These are phyloP conservation scores for Drosophila ambigua DNA, from an alignment of 1,140 invertebrate genomes.

Conservation along the genomic window DNA sequence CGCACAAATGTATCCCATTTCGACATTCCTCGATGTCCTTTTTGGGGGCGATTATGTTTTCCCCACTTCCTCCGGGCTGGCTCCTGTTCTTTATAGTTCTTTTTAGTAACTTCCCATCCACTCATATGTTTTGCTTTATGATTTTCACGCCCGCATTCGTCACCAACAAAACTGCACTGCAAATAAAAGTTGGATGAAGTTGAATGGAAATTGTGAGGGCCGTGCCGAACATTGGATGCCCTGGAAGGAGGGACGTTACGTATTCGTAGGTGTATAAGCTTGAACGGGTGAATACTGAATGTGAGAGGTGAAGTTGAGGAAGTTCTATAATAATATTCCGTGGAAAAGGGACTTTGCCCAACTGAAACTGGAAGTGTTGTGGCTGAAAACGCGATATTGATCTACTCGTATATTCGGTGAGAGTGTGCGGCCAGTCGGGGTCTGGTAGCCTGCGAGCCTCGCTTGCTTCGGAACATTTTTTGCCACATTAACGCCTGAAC, in stretches of 20 bases:
- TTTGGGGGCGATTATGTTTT: constrained; percentile 13
- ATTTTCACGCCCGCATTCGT: constrained; percentile 59
- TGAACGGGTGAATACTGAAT: too few species aligned
- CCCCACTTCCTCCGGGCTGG: neutral
- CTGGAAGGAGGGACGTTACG: neutral
- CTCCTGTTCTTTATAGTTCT: constrained; percentile 47
- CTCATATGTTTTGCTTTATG: constrained; percentile 74
- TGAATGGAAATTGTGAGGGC: neutral
- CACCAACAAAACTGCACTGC: constrained; percentile 46
- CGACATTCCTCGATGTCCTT: constrained; percentile 5
- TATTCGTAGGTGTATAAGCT: too few species aligned
- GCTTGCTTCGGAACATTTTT: constrained; percentile 63
- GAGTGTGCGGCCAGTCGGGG: neutral
- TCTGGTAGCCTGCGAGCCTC: neutral
- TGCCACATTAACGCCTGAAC: constrained; percentile 80
- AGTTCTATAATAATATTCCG: neutral
- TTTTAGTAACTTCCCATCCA: constrained; percentile 63
- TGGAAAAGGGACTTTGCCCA: too few species aligned
- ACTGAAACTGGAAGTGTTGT: too few species aligned
- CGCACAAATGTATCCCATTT: constrained; percentile 42
- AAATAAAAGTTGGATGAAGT: constrained; percentile 53
- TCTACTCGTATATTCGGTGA: neutral
- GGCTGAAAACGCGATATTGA: neutral
- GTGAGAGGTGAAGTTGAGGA: too few species aligned
- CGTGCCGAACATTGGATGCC: constrained; percentile 9